Percentiles rank a stretch among this genome's conserved stretches.
Conservation (phyloP, 1,140 invertebrate genomes). For the Agrypnia vestita region DNA sequence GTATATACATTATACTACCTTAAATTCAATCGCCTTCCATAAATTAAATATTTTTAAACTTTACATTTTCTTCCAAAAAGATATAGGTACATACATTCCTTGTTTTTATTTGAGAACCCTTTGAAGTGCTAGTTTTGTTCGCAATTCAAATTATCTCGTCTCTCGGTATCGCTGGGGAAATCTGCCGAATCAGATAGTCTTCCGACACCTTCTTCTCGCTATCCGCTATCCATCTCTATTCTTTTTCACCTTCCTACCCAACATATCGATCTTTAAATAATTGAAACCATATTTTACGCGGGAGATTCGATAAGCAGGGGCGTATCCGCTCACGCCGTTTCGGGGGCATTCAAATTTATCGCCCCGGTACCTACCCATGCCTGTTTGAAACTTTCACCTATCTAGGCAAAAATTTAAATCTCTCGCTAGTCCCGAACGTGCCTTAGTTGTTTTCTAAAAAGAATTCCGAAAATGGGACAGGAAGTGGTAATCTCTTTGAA, state of each 20-base stretch:
- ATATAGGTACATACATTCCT: no score
- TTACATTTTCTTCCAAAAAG: no score
- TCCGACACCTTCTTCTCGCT: slow-evolving; percentile 50
- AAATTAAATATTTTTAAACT: no score
- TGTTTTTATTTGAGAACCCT: no score
- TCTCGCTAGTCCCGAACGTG: slow-evolving; percentile 43
- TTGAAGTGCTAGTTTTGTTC: not conserved
- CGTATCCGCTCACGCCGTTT: slow-evolving; percentile 54
- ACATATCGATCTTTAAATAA: slow-evolving; percentile 62
- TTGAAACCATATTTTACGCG: slow-evolving; percentile 62
- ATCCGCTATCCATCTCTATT: slow-evolving; percentile 39
- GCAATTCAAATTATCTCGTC: slow-evolving; percentile 44
- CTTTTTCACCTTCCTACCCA: slow-evolving; percentile 37
- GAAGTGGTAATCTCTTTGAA: slow-evolving; percentile 31
- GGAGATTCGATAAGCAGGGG: slow-evolving; percentile 60
- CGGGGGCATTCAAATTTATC: slow-evolving; percentile 59
- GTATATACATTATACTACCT: no score
- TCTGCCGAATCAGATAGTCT: slow-evolving; percentile 51
- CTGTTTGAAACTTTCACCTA: slow-evolving; percentile 60
- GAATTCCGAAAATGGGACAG: slow-evolving; percentile 33
- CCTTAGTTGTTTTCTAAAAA: slow-evolving; percentile 37
- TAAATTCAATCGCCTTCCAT: no score
- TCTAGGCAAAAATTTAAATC: slow-evolving; percentile 60
- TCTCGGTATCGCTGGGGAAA: slow-evolving; percentile 33
- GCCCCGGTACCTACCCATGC: slow-evolving; percentile 51